Evolutionary conservation across 2,797 vertebrate genomes (phyloP).

Genomic region (Parauchenoglanis ngamensis): DNA sequence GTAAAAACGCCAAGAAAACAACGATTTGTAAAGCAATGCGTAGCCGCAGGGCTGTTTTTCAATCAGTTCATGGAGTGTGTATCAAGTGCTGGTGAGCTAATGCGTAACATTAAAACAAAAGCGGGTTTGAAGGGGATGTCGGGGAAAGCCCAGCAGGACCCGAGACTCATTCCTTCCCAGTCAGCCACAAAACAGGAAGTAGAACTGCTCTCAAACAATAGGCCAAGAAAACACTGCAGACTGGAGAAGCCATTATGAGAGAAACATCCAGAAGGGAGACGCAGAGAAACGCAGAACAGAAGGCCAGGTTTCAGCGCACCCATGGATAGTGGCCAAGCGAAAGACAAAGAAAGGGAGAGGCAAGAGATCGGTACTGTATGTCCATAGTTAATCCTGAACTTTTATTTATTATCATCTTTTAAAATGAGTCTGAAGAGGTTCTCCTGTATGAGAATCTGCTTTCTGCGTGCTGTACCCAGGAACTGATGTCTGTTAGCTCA

Average conservation of each 20-base stretch:
- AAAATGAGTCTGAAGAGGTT: background rate
- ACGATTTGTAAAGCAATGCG: background rate
- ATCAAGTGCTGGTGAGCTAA: background rate
- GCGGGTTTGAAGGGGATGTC: conserved; percentile 13
- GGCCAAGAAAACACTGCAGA: conserved; percentile 27
- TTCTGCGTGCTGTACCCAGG: background rate
- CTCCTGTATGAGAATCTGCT: background rate
- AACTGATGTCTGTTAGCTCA: background rate
- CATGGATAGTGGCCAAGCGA: conserved; percentile 48
- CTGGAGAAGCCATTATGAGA: conserved; percentile 26
- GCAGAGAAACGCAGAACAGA: conserved; percentile 12
- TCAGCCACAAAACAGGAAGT: conserved; percentile 59
- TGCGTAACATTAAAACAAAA: background rate
- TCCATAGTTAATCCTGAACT: background rate
- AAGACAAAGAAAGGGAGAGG: conserved; percentile 42
- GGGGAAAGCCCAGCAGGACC: conserved; percentile 48
- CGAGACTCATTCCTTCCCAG: conserved; percentile 51
- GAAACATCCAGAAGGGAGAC: conserved; percentile 27
- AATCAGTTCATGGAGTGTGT: background rate
- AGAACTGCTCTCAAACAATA: conserved; percentile 55
- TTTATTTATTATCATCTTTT: background rate
- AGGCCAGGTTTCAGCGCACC: conserved; percentile 13
- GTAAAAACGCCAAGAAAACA: background rate
- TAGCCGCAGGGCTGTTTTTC: background rate
- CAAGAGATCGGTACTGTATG: conserved; percentile 44